Base-by-base conservation (phyloP, 1,140 invertebrate genomes). In the Arctopsyche grandis region DNA sequence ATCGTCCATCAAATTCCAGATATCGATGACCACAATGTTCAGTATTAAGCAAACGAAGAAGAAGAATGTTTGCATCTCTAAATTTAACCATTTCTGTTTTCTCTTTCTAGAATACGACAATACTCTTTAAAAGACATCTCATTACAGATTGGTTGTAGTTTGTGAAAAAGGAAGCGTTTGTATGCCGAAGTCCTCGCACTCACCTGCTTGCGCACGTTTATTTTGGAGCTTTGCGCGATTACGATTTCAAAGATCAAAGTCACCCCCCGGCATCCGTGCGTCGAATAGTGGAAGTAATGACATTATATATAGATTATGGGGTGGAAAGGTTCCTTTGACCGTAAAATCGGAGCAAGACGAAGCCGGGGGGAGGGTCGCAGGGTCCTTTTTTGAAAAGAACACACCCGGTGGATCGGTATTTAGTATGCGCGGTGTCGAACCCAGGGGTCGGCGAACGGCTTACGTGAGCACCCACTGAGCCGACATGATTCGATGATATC, bases 401-500 rank as follows among this genome's bases (percentile, higher is more conserved):
- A 43, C n/a, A 29, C 66, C 16, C 16, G 10, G 24, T 10, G 24
- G 24, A 26, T 43, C 26, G 14, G 66, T 38, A 38, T 69, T 69
- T 69, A 69, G 66, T 69, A 69, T 69, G 66, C 66, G 66, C 24
- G 9, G 66, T 24, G 66, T 69, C 22, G 24, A 69, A 14, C 29
- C 7, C 7, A 1, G 1, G 29, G 29, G 29, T 38, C 1, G 60
- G 24, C 5, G 14, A 5, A 1, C 66, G 16, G 21, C 4, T 26
- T 69, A 69, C 66, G 66, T 69, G 44, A 56, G 22, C 38, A 21
- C 5, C 70, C 76, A 66, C 16, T 78, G 76, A 60, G n/a, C 63
- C 38, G 76, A 46, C 19, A 78, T 78, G 76, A 78, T 78, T 78
- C 76, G 76, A 78, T 78, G 76, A 78, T 78, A 69, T 77, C 75